phyloP scores from a whole-genome alignment of 2,113 vertebrate species.

The Atherinomorus stipes region DNA sequence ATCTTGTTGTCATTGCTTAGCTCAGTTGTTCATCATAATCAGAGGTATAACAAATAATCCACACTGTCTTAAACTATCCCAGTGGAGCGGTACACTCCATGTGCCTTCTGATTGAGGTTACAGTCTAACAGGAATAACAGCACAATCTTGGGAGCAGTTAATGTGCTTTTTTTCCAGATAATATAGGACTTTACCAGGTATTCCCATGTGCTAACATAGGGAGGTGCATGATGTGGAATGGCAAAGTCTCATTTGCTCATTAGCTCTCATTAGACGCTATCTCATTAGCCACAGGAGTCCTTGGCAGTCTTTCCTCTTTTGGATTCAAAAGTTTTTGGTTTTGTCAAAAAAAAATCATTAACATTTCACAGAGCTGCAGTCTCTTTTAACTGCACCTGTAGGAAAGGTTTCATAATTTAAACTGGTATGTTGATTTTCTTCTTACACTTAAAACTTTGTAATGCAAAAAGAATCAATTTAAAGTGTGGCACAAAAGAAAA shows the following conservation, averaged over 20 bases:
- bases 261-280: slow-evolving; percentile 6
- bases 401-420: too few species aligned
- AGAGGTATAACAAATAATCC: slow-evolving; percentile 37
- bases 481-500: slow-evolving; percentile 9
- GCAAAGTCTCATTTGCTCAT: slow-evolving; percentile 12
- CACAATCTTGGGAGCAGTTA: slow-evolving; percentile 29
- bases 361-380: too few species aligned
- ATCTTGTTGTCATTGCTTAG: slow-evolving; percentile 27
- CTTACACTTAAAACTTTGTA: neutral
- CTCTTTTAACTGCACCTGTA: too few species aligned
- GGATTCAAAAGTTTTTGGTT: too few species aligned
- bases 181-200: slow-evolving; percentile 38
- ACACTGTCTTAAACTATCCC: slow-evolving; percentile 7
- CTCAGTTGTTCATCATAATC: slow-evolving; percentile 20
- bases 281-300: slow-evolving; percentile 61
- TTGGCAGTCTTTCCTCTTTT: slow-evolving; percentile 29
- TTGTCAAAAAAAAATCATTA: too few species aligned
- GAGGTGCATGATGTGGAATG: slow-evolving; percentile 42
- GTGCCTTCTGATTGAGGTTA: slow-evolving; percentile 24
- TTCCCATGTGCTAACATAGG: slow-evolving; percentile 38
- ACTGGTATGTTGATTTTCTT: slow-evolving; percentile 5
- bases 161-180: slow-evolving; percentile 20
- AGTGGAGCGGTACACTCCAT: slow-evolving; percentile 13
- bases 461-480: slow-evolving; percentile 8
- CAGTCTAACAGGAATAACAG: slow-evolving; percentile 25